These are phyloP conservation scores for Leucoptera coffeella DNA, from an alignment of 2,888 invertebrate species.

Conservation along the genomic window DNA sequence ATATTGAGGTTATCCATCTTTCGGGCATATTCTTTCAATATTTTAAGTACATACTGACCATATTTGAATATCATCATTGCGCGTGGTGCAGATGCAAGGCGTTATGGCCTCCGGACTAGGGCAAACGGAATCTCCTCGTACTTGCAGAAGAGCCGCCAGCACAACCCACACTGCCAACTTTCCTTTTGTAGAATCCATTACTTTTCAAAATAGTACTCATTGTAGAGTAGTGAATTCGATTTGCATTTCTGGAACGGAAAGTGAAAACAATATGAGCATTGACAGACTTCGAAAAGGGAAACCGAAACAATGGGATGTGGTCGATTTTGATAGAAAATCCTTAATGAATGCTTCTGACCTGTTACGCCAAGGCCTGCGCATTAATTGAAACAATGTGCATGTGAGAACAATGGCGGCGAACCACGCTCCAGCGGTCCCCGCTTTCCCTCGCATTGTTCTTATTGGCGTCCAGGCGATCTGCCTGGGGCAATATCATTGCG, in stretches of 20 bases:
- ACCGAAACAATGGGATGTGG: too few species aligned
- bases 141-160: slow-evolving; percentile 13
- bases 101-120: slow-evolving; percentile 71
- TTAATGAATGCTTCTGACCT: too few species aligned
- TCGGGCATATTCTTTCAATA: too few species aligned
- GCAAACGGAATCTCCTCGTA: too few species aligned
- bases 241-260: too few species aligned
- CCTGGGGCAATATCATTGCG: slow-evolving; percentile 14
- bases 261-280: too few species aligned
- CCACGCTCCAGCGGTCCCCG: slow-evolving; percentile 33
- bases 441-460: slow-evolving; percentile 45
- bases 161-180: slow-evolving; percentile 23
- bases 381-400: slow-evolving; percentile 35
- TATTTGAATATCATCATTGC: slow-evolving; percentile 76
- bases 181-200: slow-evolving; percentile 30
- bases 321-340: too few species aligned
- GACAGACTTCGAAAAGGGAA: too few species aligned
- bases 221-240: too few species aligned
- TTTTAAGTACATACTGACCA: slow-evolving; percentile 50
- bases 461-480: slow-evolving; percentile 26
- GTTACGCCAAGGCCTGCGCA: slow-evolving; percentile 32
- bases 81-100: slow-evolving; percentile 75
- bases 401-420: slow-evolving; percentile 31
- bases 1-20: too few species aligned
- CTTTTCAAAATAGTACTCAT: slow-evolving; percentile 28